Conservation (phyloP, 2,888 invertebrate species). For the Adelphocoris suturalis region DNA sequence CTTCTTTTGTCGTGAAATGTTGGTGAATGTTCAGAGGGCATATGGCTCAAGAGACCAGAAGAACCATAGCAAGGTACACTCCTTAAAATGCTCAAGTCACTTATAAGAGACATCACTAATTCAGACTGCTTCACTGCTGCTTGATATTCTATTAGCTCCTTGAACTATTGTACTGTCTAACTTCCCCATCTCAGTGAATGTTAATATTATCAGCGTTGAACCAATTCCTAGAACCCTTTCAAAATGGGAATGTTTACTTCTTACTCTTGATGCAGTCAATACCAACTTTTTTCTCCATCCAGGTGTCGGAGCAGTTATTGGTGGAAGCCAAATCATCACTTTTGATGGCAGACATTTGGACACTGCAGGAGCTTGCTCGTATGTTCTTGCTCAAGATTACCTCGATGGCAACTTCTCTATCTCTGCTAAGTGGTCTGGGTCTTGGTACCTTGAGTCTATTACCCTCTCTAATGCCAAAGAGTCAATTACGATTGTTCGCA, state of each 20-base stretch:
- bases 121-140: too few relatives aligned
- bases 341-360: constrained; percentile 91
- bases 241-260: background rate
- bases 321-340: constrained; percentile 92
- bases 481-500: constrained; percentile 83
- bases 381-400: constrained; percentile 90
- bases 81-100: too few relatives aligned
- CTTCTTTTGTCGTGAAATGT: too few relatives aligned
- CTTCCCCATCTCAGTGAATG: too few relatives aligned
- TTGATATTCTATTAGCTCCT: too few relatives aligned
- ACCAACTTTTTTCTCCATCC: background rate
- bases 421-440: constrained; percentile 85
- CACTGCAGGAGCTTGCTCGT: constrained; percentile 89
- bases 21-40: too few relatives aligned
- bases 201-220: too few relatives aligned
- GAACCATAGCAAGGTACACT: too few relatives aligned
- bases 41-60: too few relatives aligned
- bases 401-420: constrained; percentile 92
- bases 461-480: constrained; percentile 86
- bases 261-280: background rate
- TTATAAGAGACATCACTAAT: too few relatives aligned
- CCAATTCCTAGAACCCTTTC: background rate
- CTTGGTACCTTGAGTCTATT: constrained; percentile 83
- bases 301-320: constrained; percentile 83
- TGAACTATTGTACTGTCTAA: too few relatives aligned